Evolutionary conservation across 2,888 invertebrate genomes (phyloP), one percentile per base, ranked within the genome.

Genomic region (Mimachlamys varia): DNA sequence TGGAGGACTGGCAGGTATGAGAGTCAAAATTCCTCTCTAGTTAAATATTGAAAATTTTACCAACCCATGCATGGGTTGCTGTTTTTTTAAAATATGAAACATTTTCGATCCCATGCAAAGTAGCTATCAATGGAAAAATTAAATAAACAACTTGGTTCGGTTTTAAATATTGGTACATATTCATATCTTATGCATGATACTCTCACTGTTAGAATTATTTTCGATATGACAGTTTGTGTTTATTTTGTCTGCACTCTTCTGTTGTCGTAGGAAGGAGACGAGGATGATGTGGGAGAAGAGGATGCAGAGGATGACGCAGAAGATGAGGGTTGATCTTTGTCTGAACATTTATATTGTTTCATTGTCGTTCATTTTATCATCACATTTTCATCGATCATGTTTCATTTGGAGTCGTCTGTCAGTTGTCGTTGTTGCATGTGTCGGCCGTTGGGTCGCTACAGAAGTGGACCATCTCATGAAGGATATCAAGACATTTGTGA

Each of bases 221-320:
- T 2, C 22, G 58, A 58, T 58, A 27, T 33, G 33, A 33, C 33
- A 15, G 76, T 76, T 10, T n/a, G 27, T 76, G 19, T 19, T 7
- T n/a, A 7, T 10, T 87, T 88, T 27, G 0, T 76, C 33, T 15
- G 7, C 13, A 53, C 89, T 90, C 19, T 91, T 91, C 19, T 91
- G 90, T 58, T 89, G 88, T 92, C 90, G 19, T 91, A 94, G 94
- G 94, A 94, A 89, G 94, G 93, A n/a, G 94, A 94, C 44, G 94
- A 92, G 88, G 94, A 94, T 22, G 95, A 93, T 12, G 95, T 93
- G 87, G 95, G 93, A 13, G 95, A 94, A 22, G 94, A 94, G 19
- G 95, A 92, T 5, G 94, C 93, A 87, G 94, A 93, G 33, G 94
- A 94, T 62, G 94, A 95, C 38, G 94, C 94, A 89, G 91, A 91